These are phyloP conservation scores for Mimumesa dahlbomi DNA, from an alignment of 2,888 invertebrate genomes.

Conservation along the genomic window DNA sequence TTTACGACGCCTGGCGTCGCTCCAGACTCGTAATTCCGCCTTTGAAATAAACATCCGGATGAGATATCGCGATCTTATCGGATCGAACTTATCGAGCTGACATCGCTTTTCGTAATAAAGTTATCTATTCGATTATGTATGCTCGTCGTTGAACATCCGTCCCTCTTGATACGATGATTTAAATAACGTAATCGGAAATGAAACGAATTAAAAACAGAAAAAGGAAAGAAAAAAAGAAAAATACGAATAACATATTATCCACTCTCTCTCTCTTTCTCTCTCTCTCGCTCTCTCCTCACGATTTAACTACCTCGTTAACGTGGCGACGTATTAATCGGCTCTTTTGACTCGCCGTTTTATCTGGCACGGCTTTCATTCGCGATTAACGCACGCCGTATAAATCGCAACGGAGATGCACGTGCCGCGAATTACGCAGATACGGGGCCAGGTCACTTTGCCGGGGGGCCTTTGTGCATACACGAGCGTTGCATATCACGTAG, in stretches of 20 bases:
- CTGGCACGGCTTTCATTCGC: slow-evolving; percentile 3
- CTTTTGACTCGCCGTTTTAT: slow-evolving; percentile 1
- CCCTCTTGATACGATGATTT: neutral
- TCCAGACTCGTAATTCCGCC: slow-evolving; percentile 78
- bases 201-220: no score
- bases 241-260: no score
- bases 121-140: slow-evolving; percentile 56
- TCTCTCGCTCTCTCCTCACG: neutral
- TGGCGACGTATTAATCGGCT: neutral
- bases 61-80: slow-evolving; percentile 70
- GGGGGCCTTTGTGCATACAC: slow-evolving; percentile 38
- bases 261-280: no score
- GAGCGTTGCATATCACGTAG: slow-evolving; percentile 27
- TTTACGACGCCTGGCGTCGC: slow-evolving; percentile 77
- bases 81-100: slow-evolving; percentile 65
- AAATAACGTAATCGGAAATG: slow-evolving; percentile 9
- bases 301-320: neutral
- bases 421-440: slow-evolving; percentile 49
- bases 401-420: slow-evolving; percentile 44
- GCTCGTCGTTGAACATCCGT: slow-evolving; percentile 28
- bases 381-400: slow-evolving; percentile 39
- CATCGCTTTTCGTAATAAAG: slow-evolving; percentile 60
- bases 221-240: neutral
- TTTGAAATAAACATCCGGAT: slow-evolving; percentile 75
- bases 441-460: slow-evolving; percentile 44